Base-by-base conservation (phyloP, 2,113 vertebrate genomes). In the Amphiprion ocellaris region DNA sequence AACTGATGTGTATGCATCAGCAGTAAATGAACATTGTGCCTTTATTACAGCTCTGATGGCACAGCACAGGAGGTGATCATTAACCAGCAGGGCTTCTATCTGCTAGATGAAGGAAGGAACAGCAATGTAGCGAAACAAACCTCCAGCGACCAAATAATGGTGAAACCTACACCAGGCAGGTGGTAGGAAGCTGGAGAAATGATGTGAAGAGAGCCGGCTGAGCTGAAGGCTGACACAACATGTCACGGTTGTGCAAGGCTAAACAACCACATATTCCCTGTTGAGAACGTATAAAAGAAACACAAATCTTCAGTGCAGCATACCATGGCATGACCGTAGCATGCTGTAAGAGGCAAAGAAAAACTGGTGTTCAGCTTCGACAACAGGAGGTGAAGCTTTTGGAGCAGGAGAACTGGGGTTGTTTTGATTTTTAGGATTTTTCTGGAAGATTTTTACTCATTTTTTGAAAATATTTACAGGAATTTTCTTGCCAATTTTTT, bases 1-100 rank as follows among this genome's bases (percentile, higher is more conserved):
- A 74, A 60, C 47, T 10, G 33, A 53, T 69, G 61, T 52, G 72
- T 69, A 68, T 28, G 53, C 58, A 24, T 46, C 62, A 37, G n/a
- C 9, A 10, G 46, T 4, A 47, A 65, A 74, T 70, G 33, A 63
- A 53, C 28, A 15, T 28, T 6, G 28, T 5, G 61, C 11, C 14
- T 64, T 77, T 44, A 62, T 47, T 5, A 39, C 56, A 59, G 62
- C 44, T 44, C 41, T 50, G 72, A 46, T 15, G 33, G 33, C 30
- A 26, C 41, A 26, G 44, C 15, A 21, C 61, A 37, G 55, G 44
- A 26, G 17, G 6, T 10, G 0, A 71, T 56, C 46, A 54, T 71
- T 77, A 63, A 77, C 39, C 68, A 53, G 55, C 1, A 2, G 21
- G 60, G 47, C 12, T 64, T 46, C 52, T 64, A 55, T 64, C 60